Evolutionary conservation across 2,797 vertebrate species (phyloP).

Genomic region (Coregonus ussuriensis): DNA sequence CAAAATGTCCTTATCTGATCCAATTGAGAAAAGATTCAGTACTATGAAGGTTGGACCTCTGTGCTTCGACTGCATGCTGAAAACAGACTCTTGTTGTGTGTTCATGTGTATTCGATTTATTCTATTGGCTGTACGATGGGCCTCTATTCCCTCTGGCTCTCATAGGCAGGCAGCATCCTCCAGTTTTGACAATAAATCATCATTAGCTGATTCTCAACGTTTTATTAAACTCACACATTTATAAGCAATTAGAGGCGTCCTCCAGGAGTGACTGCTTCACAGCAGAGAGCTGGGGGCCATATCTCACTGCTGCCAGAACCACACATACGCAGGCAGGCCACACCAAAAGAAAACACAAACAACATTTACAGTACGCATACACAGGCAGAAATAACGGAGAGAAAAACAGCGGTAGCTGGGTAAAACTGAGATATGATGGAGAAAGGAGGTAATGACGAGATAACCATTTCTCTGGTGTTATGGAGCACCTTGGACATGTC

Average conservation of each 20-base stretch:
- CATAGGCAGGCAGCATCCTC: constrained; percentile 11
- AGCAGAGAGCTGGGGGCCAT: constrained; percentile 21
- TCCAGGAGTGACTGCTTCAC: constrained; percentile 17
- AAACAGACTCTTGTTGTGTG: neutral
- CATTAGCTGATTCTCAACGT: constrained; percentile 43
- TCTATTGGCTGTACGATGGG: constrained; percentile 13
- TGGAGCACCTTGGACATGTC: neutral
- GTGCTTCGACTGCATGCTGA: neutral
- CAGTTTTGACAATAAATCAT: constrained; percentile 49
- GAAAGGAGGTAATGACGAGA: neutral
- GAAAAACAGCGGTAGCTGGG: neutral
- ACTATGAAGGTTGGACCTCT: neutral
- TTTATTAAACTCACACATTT: constrained; percentile 48
- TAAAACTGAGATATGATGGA: constrained; percentile 5
- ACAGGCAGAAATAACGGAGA: neutral
- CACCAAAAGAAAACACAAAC: neutral
- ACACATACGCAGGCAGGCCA: neutral
- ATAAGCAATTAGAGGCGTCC: constrained; percentile 43
- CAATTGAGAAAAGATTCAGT: constrained; percentile 4
- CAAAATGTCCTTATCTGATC: neutral
- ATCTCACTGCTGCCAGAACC: constrained; percentile 20
- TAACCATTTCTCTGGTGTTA: constrained; percentile 3
- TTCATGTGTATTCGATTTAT: constrained; percentile 2
- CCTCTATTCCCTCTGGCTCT: constrained; percentile 17
- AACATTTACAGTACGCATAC: neutral